Evolutionary conservation across 2,888 invertebrate genomes (phyloP).

Genomic region (Tetragonisca angustula): DNA sequence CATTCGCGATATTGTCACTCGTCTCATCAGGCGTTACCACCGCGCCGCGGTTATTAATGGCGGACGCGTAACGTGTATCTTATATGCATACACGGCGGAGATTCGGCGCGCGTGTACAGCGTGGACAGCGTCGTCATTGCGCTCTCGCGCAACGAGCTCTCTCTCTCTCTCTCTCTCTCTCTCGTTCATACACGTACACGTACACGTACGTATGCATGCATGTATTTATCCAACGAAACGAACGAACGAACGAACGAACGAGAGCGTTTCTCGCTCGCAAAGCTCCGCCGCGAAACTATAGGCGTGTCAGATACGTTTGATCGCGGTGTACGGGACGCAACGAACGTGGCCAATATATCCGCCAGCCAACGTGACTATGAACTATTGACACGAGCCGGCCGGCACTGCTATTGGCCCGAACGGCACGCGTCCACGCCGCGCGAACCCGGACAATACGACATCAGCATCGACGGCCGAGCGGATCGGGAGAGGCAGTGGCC

Average conservation of each 20-base stretch:
- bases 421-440: constrained; percentile 25
- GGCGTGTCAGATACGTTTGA: constrained; percentile 52
- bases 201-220: too few relatives aligned
- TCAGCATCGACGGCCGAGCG: constrained; percentile 11
- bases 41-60: constrained; percentile 63
- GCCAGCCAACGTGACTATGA: constrained; percentile 63
- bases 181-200: not conserved
- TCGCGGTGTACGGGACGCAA: constrained; percentile 31
- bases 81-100: constrained; percentile 33
- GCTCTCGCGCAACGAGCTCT: too few relatives aligned
- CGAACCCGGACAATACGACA: constrained; percentile 56
- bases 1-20: constrained; percentile 9
- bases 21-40: constrained; percentile 40
- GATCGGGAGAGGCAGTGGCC: constrained; percentile 20
- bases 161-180: too few relatives aligned
- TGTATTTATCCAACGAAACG: constrained; percentile 8
- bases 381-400: constrained; percentile 68
- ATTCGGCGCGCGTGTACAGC: constrained; percentile 54
- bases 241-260: constrained; percentile 11
- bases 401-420: constrained; percentile 65
- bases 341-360: constrained; percentile 57
- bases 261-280: constrained; percentile 42
- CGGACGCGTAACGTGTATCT: constrained; percentile 58
- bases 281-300: constrained; percentile 63
- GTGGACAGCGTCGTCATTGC: constrained; percentile 52